Evolutionary conservation across 2,113 vertebrate genomes (phyloP), one percentile per base, ranked within the genome.

Genomic region (Cygnus buccinator): DNA sequence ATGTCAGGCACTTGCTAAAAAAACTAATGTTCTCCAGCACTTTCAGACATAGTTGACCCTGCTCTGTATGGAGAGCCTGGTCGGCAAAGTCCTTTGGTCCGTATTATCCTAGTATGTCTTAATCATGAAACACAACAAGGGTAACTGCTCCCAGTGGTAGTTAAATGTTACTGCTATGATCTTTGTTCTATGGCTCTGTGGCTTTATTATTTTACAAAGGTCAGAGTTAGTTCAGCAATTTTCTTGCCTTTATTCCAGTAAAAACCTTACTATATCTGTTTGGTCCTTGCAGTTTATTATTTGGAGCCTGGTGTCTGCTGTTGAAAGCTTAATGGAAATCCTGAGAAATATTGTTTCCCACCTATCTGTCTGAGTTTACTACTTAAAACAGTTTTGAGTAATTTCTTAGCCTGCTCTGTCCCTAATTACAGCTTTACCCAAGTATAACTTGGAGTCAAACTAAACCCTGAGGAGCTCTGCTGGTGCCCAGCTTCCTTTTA

Each of bases 151-250:
- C 88, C 41, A 28, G 43, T 78, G 58, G 57, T 82, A 79, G 48
- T 78, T 94, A 93, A 94, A 89, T 0, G 5, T 89, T 79, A 84
- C 50, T 83, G 66, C 76, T 90, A 6, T 66, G 28, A 73, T 88
- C 72, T 90, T 89, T 94, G 59, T 88, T 96, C 55, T 80, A 7
- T 50, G 50, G 59, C 29, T 92, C 84, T 92, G 72, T 84, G 65
- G 63, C 37, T 90, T 90, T 88, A 84, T 77, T 90, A 58, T 95
- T 96, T 95, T 88, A 90, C 76, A 94, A 93, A 94, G 86, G 72
- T 95, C 93, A 94, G 72, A 65, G 84, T 94, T 88, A 92, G 83
- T 90, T 92, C 39, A 90, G 86, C 59, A 81, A 26, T 92, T 93
- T 94, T 84, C 76, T 89, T 86, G 37, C 76, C n/a, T 96, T 86